phyloP scores from a whole-genome alignment of 1,140 invertebrate genomes.

The Eurosta solidaginis region DNA sequence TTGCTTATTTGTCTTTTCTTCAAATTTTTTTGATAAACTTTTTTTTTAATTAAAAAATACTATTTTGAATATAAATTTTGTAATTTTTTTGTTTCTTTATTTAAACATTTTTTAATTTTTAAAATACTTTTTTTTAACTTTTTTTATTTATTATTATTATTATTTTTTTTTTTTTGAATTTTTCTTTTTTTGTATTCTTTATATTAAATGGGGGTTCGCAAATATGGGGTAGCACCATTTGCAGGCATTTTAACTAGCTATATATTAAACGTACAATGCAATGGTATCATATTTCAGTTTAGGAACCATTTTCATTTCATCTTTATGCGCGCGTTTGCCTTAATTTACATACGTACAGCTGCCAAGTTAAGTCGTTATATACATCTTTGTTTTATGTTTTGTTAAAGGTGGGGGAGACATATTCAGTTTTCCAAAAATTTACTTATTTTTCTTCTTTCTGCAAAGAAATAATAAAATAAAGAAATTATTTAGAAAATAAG shows the following conservation, averaged over 20 bases:
- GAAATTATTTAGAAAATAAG: not conserved
- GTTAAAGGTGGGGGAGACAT: not conserved
- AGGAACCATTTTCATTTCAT: constrained; percentile 23
- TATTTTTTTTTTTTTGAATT: not conserved
- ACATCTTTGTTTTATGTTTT: not conserved
- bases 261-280: constrained; percentile 24
- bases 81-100: not conserved
- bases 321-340: not conserved
- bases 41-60: too few relatives aligned
- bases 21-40: not conserved
- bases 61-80: too few relatives aligned
- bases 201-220: not conserved
- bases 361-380: not conserved
- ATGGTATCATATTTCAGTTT: constrained; percentile 26
- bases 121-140: not conserved
- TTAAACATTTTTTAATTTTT: not conserved
- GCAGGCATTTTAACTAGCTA: constrained; percentile 25
- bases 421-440: not conserved
- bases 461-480: not conserved
- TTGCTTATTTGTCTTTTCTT: not conserved
- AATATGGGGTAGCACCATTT: constrained; percentile 20
- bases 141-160: not conserved
- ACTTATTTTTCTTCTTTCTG: constrained; percentile 34
- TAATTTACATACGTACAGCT: constrained; percentile 23
- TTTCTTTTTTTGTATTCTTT: not conserved